Evolutionary conservation across 2,888 invertebrate genomes (phyloP).

Genomic region (Deilephila elpenor): DNA sequence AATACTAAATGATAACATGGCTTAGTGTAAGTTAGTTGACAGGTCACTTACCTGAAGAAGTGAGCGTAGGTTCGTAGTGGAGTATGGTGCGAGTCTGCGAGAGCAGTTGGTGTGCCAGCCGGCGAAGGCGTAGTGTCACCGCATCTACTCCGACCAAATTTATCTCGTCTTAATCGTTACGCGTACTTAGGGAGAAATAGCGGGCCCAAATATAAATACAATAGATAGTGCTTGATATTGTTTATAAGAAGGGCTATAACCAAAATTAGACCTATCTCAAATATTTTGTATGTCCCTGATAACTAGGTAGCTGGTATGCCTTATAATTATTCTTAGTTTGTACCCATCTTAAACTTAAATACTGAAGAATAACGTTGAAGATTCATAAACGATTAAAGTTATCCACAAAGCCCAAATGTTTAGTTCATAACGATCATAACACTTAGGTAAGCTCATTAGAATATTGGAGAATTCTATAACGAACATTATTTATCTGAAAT

Average conservation of each 20-base stretch:
- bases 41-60: not conserved
- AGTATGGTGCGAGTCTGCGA: not conserved
- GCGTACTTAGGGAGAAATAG: not conserved
- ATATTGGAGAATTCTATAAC: too few species aligned
- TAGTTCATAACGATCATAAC: too few species aligned
- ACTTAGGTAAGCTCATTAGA: too few species aligned
- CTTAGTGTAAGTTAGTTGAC: not conserved
- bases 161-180: not conserved
- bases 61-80: not conserved
- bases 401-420: too few species aligned
- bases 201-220: not conserved
- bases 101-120: not conserved
- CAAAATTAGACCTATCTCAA: too few species aligned
- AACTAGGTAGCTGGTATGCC: too few species aligned
- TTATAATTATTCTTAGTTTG: too few species aligned
- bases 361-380: too few species aligned
- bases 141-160: not conserved
- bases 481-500: too few species aligned
- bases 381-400: too few species aligned
- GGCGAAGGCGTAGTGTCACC: conserved; percentile 3
- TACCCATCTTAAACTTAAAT: too few species aligned
- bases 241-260: not conserved
- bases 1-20: not conserved
- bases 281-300: too few species aligned
- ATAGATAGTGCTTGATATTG: not conserved